Conservation (phyloP, 2,797 vertebrate genomes). For the Diplodus sargus region DNA sequence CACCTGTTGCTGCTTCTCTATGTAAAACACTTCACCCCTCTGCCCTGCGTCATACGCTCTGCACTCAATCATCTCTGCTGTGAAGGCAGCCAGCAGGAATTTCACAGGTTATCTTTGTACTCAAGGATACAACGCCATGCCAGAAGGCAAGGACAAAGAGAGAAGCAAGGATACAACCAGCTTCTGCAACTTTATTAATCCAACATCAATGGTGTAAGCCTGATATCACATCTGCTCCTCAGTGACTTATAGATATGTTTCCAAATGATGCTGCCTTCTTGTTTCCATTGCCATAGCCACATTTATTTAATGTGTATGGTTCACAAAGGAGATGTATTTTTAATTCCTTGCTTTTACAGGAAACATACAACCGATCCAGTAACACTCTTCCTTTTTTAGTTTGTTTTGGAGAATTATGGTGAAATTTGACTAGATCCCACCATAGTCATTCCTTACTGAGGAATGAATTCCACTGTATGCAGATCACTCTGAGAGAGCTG, state of each 20-base stretch:
- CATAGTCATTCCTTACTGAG: too few relatives aligned
- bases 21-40: constrained; percentile 4
- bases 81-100: constrained; percentile 61
- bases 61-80: constrained; percentile 8
- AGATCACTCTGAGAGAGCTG: too few relatives aligned
- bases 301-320: background rate
- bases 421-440: background rate
- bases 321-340: background rate
- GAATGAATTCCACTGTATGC: too few relatives aligned
- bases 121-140: constrained; percentile 44
- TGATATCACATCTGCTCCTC: background rate
- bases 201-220: background rate
- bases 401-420: background rate
- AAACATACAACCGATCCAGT: background rate
- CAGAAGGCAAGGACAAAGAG: constrained; percentile 32
- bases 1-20: constrained; percentile 54
- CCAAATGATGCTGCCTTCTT: background rate
- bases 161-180: constrained; percentile 12
- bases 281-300: background rate
- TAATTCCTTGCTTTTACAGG: background rate
- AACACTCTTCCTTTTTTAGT: background rate
- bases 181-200: background rate
- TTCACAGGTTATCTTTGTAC: constrained; percentile 74
- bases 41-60: constrained; percentile 52
- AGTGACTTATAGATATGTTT: background rate